These are phyloP conservation scores for Aphelocoma californica DNA, from an alignment of 2,797 vertebrate species.

Conservation along the genomic window DNA sequence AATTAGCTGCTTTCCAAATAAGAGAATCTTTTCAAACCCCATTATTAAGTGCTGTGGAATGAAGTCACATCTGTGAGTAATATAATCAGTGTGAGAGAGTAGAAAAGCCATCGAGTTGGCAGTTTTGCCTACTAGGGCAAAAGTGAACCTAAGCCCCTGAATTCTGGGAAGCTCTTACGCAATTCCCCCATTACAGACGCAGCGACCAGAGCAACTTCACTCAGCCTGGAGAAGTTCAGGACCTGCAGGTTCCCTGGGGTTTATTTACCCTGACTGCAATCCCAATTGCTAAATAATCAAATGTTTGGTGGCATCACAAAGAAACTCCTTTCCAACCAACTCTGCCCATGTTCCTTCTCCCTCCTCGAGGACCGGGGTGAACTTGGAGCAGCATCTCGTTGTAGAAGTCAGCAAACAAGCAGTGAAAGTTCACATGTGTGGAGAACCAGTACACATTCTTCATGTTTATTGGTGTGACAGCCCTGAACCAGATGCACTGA, in stretches of 20 bases:
- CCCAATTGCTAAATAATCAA: not conserved
- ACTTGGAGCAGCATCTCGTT: not conserved
- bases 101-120: not conserved
- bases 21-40: not conserved
- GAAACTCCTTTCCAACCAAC: not conserved
- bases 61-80: not conserved
- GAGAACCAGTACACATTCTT: not conserved
- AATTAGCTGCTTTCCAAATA: not conserved
- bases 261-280: not conserved
- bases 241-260: not conserved
- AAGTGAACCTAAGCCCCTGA: not conserved
- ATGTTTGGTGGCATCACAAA: not conserved
- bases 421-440: not conserved
- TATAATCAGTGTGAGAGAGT: not conserved
- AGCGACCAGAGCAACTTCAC: not conserved
- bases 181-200: fast-evolving
- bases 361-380: not conserved
- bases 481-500: constrained; percentile 30
- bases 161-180: not conserved
- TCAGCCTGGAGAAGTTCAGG: not conserved
- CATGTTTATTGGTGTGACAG: constrained; percentile 36
- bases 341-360: not conserved
- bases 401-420: not conserved
- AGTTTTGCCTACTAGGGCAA: not conserved
- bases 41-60: not conserved